Evolutionary conservation across 1,140 invertebrate genomes (phyloP).

Genomic region (Choristoneura fumiferana): DNA sequence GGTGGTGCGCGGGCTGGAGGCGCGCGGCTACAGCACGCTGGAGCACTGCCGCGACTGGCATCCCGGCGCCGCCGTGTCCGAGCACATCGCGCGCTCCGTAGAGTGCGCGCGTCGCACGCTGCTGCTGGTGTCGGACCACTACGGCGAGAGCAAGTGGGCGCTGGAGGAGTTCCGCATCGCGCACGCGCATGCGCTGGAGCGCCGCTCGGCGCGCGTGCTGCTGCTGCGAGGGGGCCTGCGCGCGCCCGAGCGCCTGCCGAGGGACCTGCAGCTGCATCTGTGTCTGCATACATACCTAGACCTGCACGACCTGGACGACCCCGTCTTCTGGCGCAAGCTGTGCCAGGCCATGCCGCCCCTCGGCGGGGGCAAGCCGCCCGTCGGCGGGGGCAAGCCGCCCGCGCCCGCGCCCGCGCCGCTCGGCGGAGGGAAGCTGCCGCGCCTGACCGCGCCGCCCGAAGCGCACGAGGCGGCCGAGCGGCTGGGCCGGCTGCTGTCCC

Average conservation of each 20-base stretch:
- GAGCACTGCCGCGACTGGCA: constrained; percentile 89
- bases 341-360: constrained; percentile 81
- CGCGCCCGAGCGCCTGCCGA: constrained; percentile 82
- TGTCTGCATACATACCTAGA: constrained; percentile 89
- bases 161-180: constrained; percentile 89
- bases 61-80: constrained; percentile 85
- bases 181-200: constrained; percentile 85
- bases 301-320: constrained; percentile 90
- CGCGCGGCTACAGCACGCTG: constrained; percentile 61
- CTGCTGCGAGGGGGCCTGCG: constrained; percentile 82
- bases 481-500: too few relatives aligned
- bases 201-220: constrained; percentile 84
- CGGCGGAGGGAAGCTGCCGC: too few relatives aligned
- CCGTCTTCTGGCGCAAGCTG: constrained; percentile 92
- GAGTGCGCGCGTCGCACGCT: constrained; percentile 88
- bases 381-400: neutral
- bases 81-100: constrained; percentile 87
- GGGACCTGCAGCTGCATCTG: constrained; percentile 86
- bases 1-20: constrained; percentile 80
- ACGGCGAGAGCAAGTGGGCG: constrained; percentile 90
- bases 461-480: too few relatives aligned
- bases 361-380: neutral
- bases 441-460: too few relatives aligned
- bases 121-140: constrained; percentile 88
- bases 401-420: too few relatives aligned